Conservation (phyloP, 1,140 invertebrate genomes). For the Drosophila gunungcola region DNA sequence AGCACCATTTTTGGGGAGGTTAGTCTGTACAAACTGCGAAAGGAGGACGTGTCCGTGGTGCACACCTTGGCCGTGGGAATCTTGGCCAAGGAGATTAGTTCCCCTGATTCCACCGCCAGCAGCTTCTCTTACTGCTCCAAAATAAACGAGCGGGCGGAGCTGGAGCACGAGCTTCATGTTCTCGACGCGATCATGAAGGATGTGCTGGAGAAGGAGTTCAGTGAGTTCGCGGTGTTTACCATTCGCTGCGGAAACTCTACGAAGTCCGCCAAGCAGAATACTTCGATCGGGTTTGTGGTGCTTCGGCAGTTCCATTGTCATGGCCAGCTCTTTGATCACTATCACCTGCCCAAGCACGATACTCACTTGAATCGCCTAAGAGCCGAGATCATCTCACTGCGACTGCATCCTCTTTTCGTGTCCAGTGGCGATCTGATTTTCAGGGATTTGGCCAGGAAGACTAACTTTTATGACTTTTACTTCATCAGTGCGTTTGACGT, state of each 20-base stretch:
- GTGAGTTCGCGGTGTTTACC: slow-evolving; percentile 59
- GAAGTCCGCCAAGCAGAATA: slow-evolving; percentile 47
- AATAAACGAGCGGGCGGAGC: slow-evolving; percentile 17
- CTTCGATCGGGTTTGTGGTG: slow-evolving; percentile 64
- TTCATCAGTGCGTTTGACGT: slow-evolving; percentile 39
- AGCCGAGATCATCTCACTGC: slow-evolving; percentile 68
- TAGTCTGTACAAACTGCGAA: slow-evolving; percentile 49
- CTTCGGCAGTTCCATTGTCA: slow-evolving; percentile 40
- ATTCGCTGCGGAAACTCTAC: slow-evolving; percentile 71
- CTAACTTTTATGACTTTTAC: slow-evolving; percentile 59
- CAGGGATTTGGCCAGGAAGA: slow-evolving; percentile 55
- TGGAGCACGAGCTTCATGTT: slow-evolving; percentile 30
- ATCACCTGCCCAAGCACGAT: slow-evolving; percentile 43
- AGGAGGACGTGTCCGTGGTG: slow-evolving; percentile 24
- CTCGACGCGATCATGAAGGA: slow-evolving; percentile 53
- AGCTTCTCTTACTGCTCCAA: slow-evolving; percentile 40
- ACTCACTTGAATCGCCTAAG: slow-evolving; percentile 18
- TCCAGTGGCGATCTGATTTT: slow-evolving; percentile 52
- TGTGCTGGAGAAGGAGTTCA: slow-evolving; percentile 52
- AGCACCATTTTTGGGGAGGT: slow-evolving; percentile 65
- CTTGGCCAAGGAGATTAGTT: rapidly evolving
- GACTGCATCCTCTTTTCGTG: slow-evolving; percentile 63
- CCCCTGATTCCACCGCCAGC: not conserved
- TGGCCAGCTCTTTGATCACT: slow-evolving; percentile 39
- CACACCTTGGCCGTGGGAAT: not conserved